Percentiles rank a stretch among this genome's conserved stretches.
phyloP scores from a whole-genome alignment of 2,797 vertebrate genomes.

The Sciurus vulgaris region DNA sequence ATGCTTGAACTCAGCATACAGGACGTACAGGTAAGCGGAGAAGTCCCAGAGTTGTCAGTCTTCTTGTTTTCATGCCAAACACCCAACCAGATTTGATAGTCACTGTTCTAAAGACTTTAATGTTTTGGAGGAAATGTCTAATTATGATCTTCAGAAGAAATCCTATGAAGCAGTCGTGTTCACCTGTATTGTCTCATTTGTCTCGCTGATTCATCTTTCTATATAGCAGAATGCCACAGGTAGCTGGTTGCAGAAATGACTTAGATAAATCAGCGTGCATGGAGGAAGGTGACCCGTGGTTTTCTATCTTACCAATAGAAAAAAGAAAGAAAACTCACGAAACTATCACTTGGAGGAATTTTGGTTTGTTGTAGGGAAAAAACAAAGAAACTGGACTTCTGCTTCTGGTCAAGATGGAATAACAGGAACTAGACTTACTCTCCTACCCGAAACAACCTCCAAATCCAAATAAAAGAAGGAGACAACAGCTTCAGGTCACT shows the following conservation, averaged over 20 bases:
- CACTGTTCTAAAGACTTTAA: background rate
- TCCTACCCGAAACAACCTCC: background rate
- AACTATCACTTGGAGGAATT: background rate
- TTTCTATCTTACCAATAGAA: background rate
- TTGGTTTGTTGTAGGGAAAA: background rate
- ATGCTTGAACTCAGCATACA: conserved; percentile 96
- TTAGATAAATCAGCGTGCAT: background rate
- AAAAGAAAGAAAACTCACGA: background rate
- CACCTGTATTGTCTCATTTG: background rate
- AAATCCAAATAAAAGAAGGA: background rate
- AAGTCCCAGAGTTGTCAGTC: background rate
- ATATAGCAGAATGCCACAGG: background rate
- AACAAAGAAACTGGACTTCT: background rate
- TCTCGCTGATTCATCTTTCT: conserved; percentile 15
- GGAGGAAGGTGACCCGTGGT: background rate
- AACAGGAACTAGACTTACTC: background rate
- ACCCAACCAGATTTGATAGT: background rate
- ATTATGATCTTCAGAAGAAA: background rate
- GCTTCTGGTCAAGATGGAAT: background rate
- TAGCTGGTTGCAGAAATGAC: background rate
- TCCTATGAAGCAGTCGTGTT: background rate
- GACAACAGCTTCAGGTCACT: background rate
- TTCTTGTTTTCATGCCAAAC: background rate
- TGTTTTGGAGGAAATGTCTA: background rate
- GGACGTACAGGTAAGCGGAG: conserved; percentile 93